A percentile compares a stretch with the other conserved stretches of the same genome.
These are phyloP conservation scores for Ursus arctos DNA, from an alignment of 2,113 vertebrate species.

Conservation along the genomic window DNA sequence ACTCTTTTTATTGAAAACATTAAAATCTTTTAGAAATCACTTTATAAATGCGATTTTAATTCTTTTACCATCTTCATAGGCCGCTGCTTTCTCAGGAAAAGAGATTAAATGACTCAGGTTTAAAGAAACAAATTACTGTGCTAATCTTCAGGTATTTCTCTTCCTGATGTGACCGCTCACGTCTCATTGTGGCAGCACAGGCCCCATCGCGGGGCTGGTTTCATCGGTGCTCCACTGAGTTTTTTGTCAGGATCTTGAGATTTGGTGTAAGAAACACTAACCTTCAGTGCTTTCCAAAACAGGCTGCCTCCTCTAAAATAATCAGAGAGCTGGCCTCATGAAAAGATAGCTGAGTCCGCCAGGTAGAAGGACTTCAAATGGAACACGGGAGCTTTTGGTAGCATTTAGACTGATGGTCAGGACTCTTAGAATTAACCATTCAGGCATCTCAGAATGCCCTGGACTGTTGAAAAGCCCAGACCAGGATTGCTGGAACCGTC, in stretches of 20 bases:
- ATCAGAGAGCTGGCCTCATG: background rate
- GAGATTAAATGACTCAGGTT: conserved; percentile 85
- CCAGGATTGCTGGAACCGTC: background rate
- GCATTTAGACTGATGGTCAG: background rate
- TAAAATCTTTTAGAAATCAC: conserved; percentile 86
- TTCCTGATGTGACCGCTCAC: conserved; percentile 80
- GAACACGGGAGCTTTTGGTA: background rate
- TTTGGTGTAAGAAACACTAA: conserved; percentile 28
- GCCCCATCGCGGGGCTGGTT: conserved; percentile 70
- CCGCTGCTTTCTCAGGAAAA: conserved; percentile 78
- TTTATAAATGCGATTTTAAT: conserved; percentile 86
- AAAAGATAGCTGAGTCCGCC: background rate
- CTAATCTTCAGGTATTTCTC: conserved; percentile 88
- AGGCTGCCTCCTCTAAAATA: background rate
- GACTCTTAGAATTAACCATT: background rate
- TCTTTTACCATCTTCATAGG: conserved; percentile 82
- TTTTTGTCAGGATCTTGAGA: conserved; percentile 82
- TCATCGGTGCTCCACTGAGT: conserved; percentile 77
- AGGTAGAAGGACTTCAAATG: background rate
- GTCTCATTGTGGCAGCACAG: conserved; percentile 75
- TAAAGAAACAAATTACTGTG: conserved; percentile 86
- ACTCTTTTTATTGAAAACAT: conserved; percentile 84
- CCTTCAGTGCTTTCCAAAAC: background rate
- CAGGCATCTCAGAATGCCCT: background rate
- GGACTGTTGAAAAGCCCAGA: background rate